Evolutionary conservation across 2,888 invertebrate genomes (phyloP).

Genomic region (Ypsolopha sequella): DNA sequence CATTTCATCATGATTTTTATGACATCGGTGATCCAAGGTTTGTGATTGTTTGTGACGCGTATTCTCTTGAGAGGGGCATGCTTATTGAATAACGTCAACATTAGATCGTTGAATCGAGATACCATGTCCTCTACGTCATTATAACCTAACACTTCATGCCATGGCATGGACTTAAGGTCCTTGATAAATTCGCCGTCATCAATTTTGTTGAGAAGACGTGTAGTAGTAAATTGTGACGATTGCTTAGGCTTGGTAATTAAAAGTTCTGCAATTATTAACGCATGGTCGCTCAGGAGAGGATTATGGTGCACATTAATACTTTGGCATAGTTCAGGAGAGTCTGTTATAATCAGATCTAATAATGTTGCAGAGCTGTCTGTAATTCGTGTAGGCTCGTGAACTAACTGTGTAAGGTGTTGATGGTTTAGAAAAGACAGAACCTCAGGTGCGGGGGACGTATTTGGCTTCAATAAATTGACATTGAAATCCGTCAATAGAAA

Average conservation of each 20-base stretch:
- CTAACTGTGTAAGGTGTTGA: conserved; percentile 1
- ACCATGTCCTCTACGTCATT: not conserved
- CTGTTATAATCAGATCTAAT: not conserved
- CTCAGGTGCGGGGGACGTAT: not conserved
- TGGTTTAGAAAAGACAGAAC: not conserved
- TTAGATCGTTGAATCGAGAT: not conserved
- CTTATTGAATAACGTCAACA: not conserved
- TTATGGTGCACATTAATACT: not conserved
- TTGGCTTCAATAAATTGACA: not conserved
- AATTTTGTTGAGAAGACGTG: not conserved
- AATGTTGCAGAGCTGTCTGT: not conserved
- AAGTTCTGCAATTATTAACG: not conserved
- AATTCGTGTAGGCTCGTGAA: not conserved
- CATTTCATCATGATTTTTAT: conserved; percentile 1
- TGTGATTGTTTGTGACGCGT: not conserved
- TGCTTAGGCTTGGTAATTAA: not conserved
- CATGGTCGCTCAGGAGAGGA: not conserved
- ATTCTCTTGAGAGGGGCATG: not conserved
- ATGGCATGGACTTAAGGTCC: not conserved
- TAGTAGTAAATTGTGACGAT: not conserved
- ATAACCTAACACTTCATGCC: not conserved
- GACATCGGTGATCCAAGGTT: not conserved
- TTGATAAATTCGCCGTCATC: not conserved
- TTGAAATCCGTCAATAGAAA: conserved; percentile 1
- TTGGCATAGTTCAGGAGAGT: not conserved